Base-by-base conservation (phyloP, 2,113 vertebrate species). In the Zapus hudsonius region DNA sequence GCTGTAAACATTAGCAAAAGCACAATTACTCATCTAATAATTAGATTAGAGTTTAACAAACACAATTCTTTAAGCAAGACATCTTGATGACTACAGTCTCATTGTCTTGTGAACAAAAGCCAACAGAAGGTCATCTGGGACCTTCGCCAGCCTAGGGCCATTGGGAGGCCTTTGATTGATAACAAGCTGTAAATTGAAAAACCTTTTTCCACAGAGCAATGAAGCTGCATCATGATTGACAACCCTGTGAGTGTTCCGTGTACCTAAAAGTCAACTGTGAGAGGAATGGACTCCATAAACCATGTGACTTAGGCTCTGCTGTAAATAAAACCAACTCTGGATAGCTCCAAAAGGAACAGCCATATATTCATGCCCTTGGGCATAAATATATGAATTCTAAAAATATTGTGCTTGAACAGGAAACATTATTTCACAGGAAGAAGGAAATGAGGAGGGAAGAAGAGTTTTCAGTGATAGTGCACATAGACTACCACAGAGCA, bases 1-100 rank as follows among this genome's bases (percentile, higher is more conserved):
- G 47, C 47, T 89, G 94, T 40, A 74, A 73, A 59, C 57, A 38
- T 94, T 87, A 93, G 55, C 36, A 12, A 55, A 86, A 88, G 57
- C 55, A 82, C 13, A 74, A 47, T 87, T 64, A 80, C 29, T 23
- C 16, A 25, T 2, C 29, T n/a, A 55, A 59, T 6, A 83, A 82
- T 79, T 87, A 91, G n/a, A 42, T 42, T 55, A 3, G 59, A 75
- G 38, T 78, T 86, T 33, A 74, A 84, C 88, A 86, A 36, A 29
- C 29, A 90, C 29, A 90, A 63, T 59, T 88, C 90, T 75, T 72
- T 31, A 70, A 22, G 61, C 63, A 42, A 40, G 29, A 69, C 33
- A 55, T 93, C 89, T 81, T 85, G 36, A 40, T 74, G 27, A 89
- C 11, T 88, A 44, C 47, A 47, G 47, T 47, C 47, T 47, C 47